Base-by-base conservation (phyloP, 2,888 invertebrate species). In the Drepanosiphum platanoidis region DNA sequence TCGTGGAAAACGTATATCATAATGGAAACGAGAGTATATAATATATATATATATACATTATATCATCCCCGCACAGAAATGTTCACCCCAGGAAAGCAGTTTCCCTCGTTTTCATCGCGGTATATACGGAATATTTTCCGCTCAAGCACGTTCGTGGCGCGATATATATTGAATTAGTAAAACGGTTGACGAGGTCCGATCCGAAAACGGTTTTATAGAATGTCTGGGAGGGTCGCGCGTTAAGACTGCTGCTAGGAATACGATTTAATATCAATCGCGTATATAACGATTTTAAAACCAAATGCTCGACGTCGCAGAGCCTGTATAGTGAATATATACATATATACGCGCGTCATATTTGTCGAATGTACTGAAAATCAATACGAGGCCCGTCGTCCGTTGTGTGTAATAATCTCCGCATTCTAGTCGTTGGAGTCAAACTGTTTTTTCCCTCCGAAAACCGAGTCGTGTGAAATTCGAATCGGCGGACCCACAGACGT, bases 111-210 rank as follows among this genome's bases (percentile, higher is more conserved):
- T 71, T 58, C 81, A 70, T 58, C 81, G 58, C 30, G 58, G 39
- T 71, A n/a, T 13, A 36, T 36, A 32, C 27, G 52, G 46, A 71
- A 58, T 30, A 81, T 71, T 71, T 81, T 58, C 52, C 52, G 70
- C 52, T 80, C 27, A 70, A 80, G 68, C 68, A 52, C 80, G 70
- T 80, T 36, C 18, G 52, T 3, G 4, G 32, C 27, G 30, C 39
- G n/a, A 27, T 18, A 18, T 70, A 42, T 68, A 79, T 68, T 52
- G 46, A 79, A 79, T 80, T 36, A 80, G 66, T 64, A n/a, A 79
- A 68, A 68, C 27, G 64, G 30, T 39, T 32, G n/a, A 18, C 39
- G 61, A 32, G 27, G 36, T 64, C 22, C 27, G 34, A 34, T 3
- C 36, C 18, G 22, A 70, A 58, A 80, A 80, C 27, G 36, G 36